A percentile compares a stretch with the other conserved stretches of the same genome.
Conservation (phyloP, 2,888 invertebrate genomes). For the Drosophila formosana region DNA sequence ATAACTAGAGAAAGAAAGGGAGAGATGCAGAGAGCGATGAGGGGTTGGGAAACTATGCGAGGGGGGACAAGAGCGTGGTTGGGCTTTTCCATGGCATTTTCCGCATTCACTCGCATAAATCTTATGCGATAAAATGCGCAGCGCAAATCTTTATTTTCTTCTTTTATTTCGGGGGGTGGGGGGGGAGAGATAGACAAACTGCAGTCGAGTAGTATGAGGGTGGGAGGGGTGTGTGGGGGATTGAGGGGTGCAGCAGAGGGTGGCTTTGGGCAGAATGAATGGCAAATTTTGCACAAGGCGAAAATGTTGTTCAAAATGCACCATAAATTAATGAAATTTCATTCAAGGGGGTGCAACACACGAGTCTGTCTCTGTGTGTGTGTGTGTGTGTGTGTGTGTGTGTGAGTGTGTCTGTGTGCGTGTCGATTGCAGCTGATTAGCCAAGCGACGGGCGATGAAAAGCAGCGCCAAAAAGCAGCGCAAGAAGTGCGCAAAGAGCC, state of each 20-base stretch:
- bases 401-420: conserved; percentile 24
- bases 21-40: background rate
- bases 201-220: conserved; percentile 12
- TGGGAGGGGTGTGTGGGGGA: background rate
- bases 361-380: conserved; percentile 4
- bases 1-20: background rate
- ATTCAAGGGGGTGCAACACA: background rate
- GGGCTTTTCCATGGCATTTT: conserved; percentile 66
- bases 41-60: background rate
- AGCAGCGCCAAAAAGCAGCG: conserved; percentile 23
- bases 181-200: conserved; percentile 23
- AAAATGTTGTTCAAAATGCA: conserved; percentile 33
- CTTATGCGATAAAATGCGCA: conserved; percentile 74
- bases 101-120: conserved; percentile 73
- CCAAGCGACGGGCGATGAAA: conserved; percentile 26
- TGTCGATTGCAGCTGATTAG: conserved; percentile 44
- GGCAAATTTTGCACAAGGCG: conserved; percentile 24
- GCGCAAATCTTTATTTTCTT: conserved; percentile 30
- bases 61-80: background rate
- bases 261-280: conserved; percentile 3
- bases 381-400: conserved; percentile 12
- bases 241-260: conserved; percentile 8
- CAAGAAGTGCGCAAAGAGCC: conserved; percentile 64
- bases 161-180: conserved; percentile 14
- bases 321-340: conserved; percentile 40